Conservation (phyloP, 23 tunicate genomes). For the Styela clava region DNA sequence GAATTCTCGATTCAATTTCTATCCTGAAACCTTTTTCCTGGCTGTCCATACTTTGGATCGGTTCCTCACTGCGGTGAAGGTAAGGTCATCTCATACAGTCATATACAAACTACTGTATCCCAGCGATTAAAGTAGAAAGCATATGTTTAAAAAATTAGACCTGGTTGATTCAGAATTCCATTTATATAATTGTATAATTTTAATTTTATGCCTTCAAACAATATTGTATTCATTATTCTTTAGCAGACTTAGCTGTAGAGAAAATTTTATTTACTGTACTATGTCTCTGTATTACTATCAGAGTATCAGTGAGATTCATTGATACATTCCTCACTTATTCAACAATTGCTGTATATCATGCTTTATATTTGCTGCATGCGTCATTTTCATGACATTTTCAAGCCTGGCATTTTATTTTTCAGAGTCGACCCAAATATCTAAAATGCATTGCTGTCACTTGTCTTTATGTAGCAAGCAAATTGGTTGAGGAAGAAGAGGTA, state of each 20-base stretch:
- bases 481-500: conserved; percentile 89
- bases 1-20: conserved; percentile 50
- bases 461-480: conserved; percentile 82
- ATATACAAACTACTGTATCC: too few species aligned
- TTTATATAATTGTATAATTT: not conserved
- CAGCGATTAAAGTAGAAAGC: too few species aligned
- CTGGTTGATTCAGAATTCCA: too few species aligned
- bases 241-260: too few species aligned
- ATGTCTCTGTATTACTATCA: too few species aligned
- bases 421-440: conserved; percentile 87
- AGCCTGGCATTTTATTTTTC: too few species aligned
- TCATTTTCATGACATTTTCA: too few species aligned
- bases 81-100: not conserved
- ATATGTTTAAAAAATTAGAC: too few species aligned
- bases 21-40: conserved; percentile 84
- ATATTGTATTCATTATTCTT: too few species aligned
- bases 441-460: conserved; percentile 86
- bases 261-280: too few species aligned
- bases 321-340: not conserved
- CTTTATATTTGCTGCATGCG: too few species aligned
- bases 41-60: conserved; percentile 70
- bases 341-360: not conserved
- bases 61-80: conserved; percentile 83
- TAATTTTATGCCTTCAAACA: not conserved
- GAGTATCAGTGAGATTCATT: too few species aligned